Evolutionary conservation across 2,113 vertebrate genomes (phyloP), one percentile per base, ranked within the genome.

Genomic region (Triplophysa rosa): DNA sequence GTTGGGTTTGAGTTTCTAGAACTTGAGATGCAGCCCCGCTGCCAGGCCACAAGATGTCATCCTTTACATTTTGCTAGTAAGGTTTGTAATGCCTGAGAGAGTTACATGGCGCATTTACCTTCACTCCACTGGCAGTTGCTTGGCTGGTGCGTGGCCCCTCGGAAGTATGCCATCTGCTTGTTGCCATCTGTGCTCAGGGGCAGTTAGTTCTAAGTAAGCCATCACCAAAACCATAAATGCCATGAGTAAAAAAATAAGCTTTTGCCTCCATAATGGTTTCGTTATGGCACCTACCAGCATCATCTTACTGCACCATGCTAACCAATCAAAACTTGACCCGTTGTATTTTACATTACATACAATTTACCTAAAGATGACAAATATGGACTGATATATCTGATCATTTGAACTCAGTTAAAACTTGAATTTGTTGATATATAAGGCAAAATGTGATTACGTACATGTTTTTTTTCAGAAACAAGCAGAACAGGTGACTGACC

Each of bases 21-120:
- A n/a, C 29, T 29, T 29, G 3, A 24, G 33, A 1, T 81, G 75
- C 71, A 80, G 33, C 37, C 59, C 33, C 2, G 10, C 67, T 19
- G 13, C 45, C 1, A 67, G 58, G 7, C 79, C 83, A 78, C 75
- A 78, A 64, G 79, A 24, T 81, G 83, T 78, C 83, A 78, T 47
- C 37, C 45, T 81, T 62, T 2, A 12, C 83, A 68, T 81, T 75
- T 75, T 65, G 29, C 52, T 24, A 16, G n/a, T 21, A 54, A 59
- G 33, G 3, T n/a, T 6, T n/a, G 26, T 1, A 19, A 24, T 16
- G 1, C 67, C 2, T 2, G 37, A 17, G 24, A 70, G 52, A 33
- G 9, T 26, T 13, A 70, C 19, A 26, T 8, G 26, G 29, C 13
- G 11, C 40, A 9, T 58, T 56, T 26, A 1, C 12, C 3, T 71